A percentile compares a stretch with the other conserved stretches of the same genome.
Evolutionary conservation across 2,113 vertebrate species (phyloP).

Genomic region (Platycercus adscitus): DNA sequence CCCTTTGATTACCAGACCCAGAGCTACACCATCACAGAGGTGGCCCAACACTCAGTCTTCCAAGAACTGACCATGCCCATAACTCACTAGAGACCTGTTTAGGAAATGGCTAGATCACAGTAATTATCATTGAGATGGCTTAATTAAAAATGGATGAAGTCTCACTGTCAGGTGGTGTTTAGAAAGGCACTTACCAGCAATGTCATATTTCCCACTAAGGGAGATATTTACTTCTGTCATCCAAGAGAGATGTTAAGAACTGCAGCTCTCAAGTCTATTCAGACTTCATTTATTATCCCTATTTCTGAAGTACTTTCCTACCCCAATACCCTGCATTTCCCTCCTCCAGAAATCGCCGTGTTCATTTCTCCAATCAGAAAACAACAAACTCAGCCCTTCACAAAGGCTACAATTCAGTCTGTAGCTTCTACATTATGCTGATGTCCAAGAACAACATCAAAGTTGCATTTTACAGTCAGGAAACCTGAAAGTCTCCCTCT

Average conservation of each 20-base stretch:
- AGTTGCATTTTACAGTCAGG: not conserved
- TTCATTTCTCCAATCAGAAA: not conserved
- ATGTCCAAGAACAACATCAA: not conserved
- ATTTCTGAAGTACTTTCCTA: not conserved
- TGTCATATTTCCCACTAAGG: not conserved
- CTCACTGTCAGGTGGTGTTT: not conserved
- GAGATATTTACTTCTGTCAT: not conserved
- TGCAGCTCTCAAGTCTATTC: not conserved
- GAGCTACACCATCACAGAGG: not conserved
- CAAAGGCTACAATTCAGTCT: not conserved
- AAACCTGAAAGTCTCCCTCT: not conserved
- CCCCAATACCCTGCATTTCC: not conserved
- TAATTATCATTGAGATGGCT: not conserved
- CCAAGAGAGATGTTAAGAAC: not conserved
- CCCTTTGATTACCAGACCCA: not conserved
- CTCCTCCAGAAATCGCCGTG: not conserved
- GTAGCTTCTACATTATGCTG: not conserved
- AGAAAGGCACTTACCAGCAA: not conserved
- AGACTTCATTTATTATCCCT: not conserved
- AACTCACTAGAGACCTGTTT: not conserved
- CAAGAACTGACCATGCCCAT: not conserved
- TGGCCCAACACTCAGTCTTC: not conserved
- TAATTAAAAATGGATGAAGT: conserved; percentile 33
- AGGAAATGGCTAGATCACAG: not conserved
- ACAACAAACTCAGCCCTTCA: not conserved